Conservation (phyloP, 2,888 invertebrate species). For the Synergus gifuensis region DNA sequence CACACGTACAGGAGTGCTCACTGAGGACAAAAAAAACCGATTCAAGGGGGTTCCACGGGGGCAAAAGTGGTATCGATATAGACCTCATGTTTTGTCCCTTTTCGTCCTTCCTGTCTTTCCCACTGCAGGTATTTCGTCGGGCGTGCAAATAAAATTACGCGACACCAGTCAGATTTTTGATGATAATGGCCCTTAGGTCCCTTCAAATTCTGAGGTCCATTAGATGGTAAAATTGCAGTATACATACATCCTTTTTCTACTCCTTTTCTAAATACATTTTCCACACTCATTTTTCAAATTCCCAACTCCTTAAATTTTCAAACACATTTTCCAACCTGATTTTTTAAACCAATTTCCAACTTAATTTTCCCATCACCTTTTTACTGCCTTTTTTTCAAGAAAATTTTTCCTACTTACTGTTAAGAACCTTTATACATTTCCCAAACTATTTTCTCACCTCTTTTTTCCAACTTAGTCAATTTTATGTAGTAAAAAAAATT, state of each 20-base stretch:
- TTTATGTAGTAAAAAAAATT: no score
- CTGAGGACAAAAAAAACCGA: not conserved
- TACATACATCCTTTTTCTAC: not conserved
- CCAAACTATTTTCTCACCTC: no score
- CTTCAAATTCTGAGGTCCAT: not conserved
- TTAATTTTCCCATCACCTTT: no score
- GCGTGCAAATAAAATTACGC: slow-evolving; percentile 56
- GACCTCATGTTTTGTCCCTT: slow-evolving; percentile 71
- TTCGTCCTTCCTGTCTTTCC: slow-evolving; percentile 44
- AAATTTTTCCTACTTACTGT: no score
- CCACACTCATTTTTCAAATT: no score
- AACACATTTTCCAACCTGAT: no score
- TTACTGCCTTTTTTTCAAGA: no score
- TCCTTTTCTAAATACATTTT: no score
- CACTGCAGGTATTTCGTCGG: slow-evolving; percentile 41
- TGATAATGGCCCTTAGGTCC: slow-evolving; percentile 26
- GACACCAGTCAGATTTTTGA: slow-evolving; percentile 42
- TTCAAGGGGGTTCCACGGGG: slow-evolving; percentile 44
- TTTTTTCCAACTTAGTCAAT: no score
- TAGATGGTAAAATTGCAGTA: not conserved
- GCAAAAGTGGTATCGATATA: slow-evolving; percentile 62
- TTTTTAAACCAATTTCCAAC: no score
- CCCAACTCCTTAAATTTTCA: no score
- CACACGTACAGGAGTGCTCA: slow-evolving; percentile 46
- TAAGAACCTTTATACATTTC: no score